A percentile compares a stretch with the other conserved stretches of the same genome.
Conservation (phyloP, 2,888 invertebrate genomes). For the Drosophila fulvimacula region DNA sequence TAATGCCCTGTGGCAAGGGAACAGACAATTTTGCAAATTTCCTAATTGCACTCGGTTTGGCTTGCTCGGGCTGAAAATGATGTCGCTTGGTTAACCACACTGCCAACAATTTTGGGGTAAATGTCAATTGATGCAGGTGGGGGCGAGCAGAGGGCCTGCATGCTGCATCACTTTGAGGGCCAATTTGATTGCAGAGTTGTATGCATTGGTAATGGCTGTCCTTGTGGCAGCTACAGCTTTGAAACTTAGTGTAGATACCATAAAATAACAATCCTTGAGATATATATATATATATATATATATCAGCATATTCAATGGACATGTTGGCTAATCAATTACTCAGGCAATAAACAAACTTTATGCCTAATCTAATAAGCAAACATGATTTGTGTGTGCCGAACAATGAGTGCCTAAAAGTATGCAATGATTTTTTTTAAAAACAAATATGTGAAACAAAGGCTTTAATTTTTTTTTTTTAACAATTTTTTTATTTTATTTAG, state of each 20-base stretch:
- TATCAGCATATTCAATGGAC: not conserved
- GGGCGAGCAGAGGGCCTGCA: conserved; percentile 5
- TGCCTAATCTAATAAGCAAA: not conserved
- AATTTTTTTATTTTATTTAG: too few species aligned
- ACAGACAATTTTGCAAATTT: conserved; percentile 68
- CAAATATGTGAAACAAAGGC: not conserved
- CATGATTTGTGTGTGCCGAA: not conserved
- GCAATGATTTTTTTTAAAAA: not conserved
- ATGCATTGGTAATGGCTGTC: conserved; percentile 37
- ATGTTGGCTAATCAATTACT: not conserved
- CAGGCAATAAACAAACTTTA: not conserved
- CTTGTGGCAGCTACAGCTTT: conserved; percentile 13
- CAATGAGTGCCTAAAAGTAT: not conserved
- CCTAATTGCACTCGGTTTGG: conserved; percentile 74
- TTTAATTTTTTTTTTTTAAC: too few species aligned
- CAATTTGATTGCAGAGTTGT: conserved; percentile 43
- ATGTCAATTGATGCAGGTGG: conserved; percentile 35
- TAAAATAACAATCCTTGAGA: not conserved
- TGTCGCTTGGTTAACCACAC: conserved; percentile 54
- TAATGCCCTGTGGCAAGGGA: conserved; percentile 42
- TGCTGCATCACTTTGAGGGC: conserved; percentile 51
- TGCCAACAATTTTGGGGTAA: conserved; percentile 47
- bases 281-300: not conserved
- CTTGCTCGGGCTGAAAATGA: conserved; percentile 48
- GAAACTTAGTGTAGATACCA: conserved; percentile 6